Percentiles rank a stretch among this genome's conserved stretches.
Conservation (phyloP, 1,140 invertebrate genomes). For the silkworm (Bombyx mori) region DNA sequence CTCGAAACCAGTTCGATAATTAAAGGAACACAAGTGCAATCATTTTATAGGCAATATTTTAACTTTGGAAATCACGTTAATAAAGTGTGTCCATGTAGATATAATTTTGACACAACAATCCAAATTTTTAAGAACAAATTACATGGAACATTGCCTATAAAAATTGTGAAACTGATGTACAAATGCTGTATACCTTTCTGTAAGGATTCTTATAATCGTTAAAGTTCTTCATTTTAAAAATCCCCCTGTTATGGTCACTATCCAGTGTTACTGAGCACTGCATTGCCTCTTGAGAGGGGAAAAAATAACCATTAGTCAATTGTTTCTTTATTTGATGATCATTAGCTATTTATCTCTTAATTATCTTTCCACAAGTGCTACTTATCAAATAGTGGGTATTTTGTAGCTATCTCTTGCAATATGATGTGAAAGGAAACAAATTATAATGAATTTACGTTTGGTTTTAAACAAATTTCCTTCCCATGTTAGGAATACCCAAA, state of each 20-base stretch:
- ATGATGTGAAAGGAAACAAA: too few relatives aligned
- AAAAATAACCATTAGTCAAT: slow-evolving; percentile 26
- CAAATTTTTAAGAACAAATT: too few relatives aligned
- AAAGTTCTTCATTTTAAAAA: slow-evolving; percentile 62
- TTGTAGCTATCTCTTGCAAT: too few relatives aligned
- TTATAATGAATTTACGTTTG: too few relatives aligned
- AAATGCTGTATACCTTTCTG: slow-evolving; percentile 10
- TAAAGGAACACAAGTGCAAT: slow-evolving; percentile 36
- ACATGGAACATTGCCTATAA: slow-evolving; percentile 36
- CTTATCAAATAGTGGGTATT: too few relatives aligned
- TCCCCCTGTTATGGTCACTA: slow-evolving; percentile 50
- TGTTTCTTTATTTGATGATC: not conserved
- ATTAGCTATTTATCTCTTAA: not conserved
- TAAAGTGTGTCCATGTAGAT: too few relatives aligned
- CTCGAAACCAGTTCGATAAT: slow-evolving; percentile 33
- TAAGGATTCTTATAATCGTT: slow-evolving; percentile 61
- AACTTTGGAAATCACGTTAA: too few relatives aligned
- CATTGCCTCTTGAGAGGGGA: slow-evolving; percentile 61
- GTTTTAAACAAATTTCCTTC: too few relatives aligned
- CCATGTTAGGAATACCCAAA: too few relatives aligned
- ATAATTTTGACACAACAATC: too few relatives aligned
- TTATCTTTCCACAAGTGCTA: too few relatives aligned
- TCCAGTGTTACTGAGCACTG: slow-evolving; percentile 60
- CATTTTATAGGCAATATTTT: slow-evolving; percentile 49
- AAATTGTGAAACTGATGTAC: slow-evolving; percentile 22